Conservation (phyloP, 2,888 invertebrate genomes). For the Ichneumon xanthorius region DNA sequence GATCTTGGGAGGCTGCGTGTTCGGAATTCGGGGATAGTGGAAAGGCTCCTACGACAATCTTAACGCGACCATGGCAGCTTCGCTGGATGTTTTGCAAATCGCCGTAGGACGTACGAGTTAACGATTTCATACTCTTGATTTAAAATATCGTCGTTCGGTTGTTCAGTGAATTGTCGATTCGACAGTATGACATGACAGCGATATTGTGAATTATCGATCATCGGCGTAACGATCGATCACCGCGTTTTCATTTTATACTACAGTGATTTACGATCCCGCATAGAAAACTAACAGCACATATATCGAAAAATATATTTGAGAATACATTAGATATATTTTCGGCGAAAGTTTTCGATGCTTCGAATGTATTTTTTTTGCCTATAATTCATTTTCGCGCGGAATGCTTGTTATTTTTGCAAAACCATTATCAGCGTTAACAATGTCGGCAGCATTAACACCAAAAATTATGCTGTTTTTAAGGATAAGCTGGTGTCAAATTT, state of each 20-base stretch:
- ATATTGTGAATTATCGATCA: neutral
- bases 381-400: no score
- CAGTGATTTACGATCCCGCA: no score
- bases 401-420: no score
- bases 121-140: neutral
- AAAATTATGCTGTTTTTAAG: no score
- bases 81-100: slow-evolving; percentile 43
- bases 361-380: no score
- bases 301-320: no score
- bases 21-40: slow-evolving; percentile 20
- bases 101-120: slow-evolving; percentile 52
- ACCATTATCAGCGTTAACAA: no score
- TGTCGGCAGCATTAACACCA: no score
- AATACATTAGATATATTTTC: no score
- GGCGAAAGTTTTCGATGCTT: no score
- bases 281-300: no score
- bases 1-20: slow-evolving; percentile 9
- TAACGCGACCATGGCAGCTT: slow-evolving; percentile 48
- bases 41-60: slow-evolving; percentile 47
- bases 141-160: neutral
- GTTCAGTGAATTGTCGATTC: neutral
- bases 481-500: no score
- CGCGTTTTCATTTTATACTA: neutral
- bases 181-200: neutral
- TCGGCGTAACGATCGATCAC: neutral